Evolutionary conservation across 2,888 invertebrate species (phyloP).

Genomic region (Quadroppia sp.): DNA sequence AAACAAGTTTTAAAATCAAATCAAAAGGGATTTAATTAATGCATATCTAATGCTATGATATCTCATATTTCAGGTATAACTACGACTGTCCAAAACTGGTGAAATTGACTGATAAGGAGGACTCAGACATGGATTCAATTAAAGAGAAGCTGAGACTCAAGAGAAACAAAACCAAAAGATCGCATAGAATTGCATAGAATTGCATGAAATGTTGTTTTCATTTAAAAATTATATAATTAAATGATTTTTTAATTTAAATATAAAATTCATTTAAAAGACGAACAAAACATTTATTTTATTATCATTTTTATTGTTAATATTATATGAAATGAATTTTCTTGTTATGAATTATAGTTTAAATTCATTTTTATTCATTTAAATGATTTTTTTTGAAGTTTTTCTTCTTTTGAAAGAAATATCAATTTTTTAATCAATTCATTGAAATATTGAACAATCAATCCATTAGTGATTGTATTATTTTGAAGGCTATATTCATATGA

Average conservation of each 20-base stretch:
- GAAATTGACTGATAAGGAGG: conserved; percentile 17
- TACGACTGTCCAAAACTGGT: conserved; percentile 29
- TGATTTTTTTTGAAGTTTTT: not conserved
- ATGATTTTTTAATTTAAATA: not conserved
- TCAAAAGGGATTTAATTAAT: too few relatives aligned
- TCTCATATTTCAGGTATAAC: conserved; percentile 4
- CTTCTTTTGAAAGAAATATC: not conserved
- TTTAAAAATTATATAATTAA: too few relatives aligned
- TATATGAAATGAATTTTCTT: not conserved
- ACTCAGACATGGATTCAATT: conserved; percentile 24
- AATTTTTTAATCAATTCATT: too few relatives aligned
- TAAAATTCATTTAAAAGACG: not conserved
- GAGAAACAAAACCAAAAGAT: conserved; percentile 7
- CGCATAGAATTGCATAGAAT: conserved; percentile 13
- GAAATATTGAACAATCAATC: too few relatives aligned
- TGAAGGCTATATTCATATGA: too few relatives aligned
- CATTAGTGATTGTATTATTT: too few relatives aligned
- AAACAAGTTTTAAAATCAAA: too few relatives aligned
- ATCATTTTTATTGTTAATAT: not conserved
- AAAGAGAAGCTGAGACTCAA: conserved; percentile 2
- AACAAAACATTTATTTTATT: not conserved
- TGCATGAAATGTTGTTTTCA: not conserved
- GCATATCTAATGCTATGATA: not conserved
- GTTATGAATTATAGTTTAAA: not conserved
- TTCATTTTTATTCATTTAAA: not conserved